These are phyloP conservation scores for Coleophora deauratella DNA, from an alignment of 2,888 invertebrate genomes.

Conservation along the genomic window DNA sequence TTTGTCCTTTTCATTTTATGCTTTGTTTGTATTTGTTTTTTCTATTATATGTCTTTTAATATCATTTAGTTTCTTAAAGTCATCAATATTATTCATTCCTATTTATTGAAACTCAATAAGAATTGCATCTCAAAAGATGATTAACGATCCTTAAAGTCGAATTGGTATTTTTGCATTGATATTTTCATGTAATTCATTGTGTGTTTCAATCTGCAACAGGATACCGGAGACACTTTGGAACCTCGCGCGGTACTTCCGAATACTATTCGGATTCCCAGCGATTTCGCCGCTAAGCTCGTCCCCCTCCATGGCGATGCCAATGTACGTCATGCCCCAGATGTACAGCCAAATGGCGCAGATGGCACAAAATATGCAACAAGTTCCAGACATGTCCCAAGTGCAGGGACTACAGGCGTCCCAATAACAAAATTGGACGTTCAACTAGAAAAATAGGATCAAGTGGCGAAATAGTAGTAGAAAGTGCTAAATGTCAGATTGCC, in stretches of 20 bases:
- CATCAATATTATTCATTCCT: too few relatives aligned
- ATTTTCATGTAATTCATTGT: conserved; percentile 22
- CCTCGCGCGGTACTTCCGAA: conserved; percentile 69
- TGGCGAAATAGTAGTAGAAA: conserved; percentile 36
- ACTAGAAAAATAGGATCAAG: conserved; percentile 53
- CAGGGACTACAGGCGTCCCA: conserved; percentile 17
- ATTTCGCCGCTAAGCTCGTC: conserved; percentile 50
- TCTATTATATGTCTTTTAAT: too few relatives aligned
- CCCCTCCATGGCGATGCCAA: conserved; percentile 59
- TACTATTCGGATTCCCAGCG: conserved; percentile 61
- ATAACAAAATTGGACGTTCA: conserved; percentile 62
- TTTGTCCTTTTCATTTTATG: too few relatives aligned
- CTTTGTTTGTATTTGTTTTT: too few relatives aligned
- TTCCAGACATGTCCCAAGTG: conserved; percentile 29
- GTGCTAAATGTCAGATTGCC: conserved; percentile 69
- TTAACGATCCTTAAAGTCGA: too few relatives aligned
- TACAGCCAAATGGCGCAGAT: conserved; percentile 24
- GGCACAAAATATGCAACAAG: conserved; percentile 27
- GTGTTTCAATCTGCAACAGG: conserved; percentile 44
- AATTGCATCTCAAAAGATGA: too few relatives aligned
- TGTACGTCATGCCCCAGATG: conserved; percentile 65
- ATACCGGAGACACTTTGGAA: conserved; percentile 69
- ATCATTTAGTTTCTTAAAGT: too few relatives aligned
- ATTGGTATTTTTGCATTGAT: conserved; percentile 26
- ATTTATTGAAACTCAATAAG: too few relatives aligned